Percentiles rank a stretch among this genome's conserved stretches.
These are phyloP conservation scores for Malurus leucopterus DNA, from an alignment of 2,797 vertebrate species.

Conservation along the genomic window DNA sequence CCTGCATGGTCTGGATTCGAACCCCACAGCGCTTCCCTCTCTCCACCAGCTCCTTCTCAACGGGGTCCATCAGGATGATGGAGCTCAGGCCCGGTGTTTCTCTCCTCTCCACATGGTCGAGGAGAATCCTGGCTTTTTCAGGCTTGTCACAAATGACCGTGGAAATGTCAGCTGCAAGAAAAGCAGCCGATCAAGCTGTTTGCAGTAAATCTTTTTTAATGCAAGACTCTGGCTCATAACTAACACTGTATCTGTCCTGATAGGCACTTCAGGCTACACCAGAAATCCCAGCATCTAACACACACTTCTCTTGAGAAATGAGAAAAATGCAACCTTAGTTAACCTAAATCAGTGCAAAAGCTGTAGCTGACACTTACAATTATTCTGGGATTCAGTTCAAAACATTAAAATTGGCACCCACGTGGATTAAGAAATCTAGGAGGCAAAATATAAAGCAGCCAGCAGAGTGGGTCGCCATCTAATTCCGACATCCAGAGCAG, in stretches of 20 bases:
- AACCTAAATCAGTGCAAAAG: neutral
- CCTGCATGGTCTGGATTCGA: slow-evolving; percentile 82
- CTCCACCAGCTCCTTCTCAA: slow-evolving; percentile 79
- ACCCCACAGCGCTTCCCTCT: slow-evolving; percentile 81
- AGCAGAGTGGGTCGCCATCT: neutral
- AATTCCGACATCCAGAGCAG: neutral
- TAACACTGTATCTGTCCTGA: neutral
- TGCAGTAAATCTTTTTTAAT: neutral
- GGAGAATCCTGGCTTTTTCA: slow-evolving; percentile 86
- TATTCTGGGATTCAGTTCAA: neutral
- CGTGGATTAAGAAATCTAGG: neutral
- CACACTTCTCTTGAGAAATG: neutral
- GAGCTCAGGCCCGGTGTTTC: slow-evolving; percentile 83
- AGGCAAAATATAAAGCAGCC: neutral
- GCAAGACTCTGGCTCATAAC: neutral
- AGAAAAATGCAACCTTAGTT: neutral
- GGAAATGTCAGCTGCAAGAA: slow-evolving; percentile 87
- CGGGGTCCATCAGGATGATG: slow-evolving; percentile 90
- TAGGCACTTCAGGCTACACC: neutral
- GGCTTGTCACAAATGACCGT: slow-evolving; percentile 92
- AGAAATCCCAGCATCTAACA: neutral
- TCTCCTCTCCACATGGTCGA: slow-evolving; percentile 86
- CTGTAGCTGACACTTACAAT: neutral
- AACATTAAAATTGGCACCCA: neutral
- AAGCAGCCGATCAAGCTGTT: neutral